Percentiles rank a stretch among this genome's conserved stretches.
Conservation (phyloP, 2,797 vertebrate genomes). For the Myotis myotis region DNA sequence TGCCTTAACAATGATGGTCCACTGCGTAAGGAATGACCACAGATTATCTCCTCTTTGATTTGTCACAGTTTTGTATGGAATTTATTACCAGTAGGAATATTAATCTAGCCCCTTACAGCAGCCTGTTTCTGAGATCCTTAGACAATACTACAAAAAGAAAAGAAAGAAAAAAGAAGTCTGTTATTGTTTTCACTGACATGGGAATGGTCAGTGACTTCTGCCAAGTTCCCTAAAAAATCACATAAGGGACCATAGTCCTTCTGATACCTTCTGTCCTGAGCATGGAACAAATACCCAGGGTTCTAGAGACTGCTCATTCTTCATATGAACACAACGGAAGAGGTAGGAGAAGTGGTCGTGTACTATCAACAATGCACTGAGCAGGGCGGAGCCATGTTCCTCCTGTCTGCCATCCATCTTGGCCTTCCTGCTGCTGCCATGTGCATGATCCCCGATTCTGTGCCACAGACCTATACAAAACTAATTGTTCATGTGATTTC, state of each 20-base stretch:
- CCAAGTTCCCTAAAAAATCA: conserved; percentile 28
- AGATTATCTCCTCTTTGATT: conserved; percentile 65
- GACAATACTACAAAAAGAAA: background rate
- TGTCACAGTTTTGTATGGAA: conserved; percentile 62
- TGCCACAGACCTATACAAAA: conserved; percentile 74
- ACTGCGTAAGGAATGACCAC: conserved; percentile 50
- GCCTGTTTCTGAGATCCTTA: conserved; percentile 10
- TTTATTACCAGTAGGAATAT: conserved; percentile 69
- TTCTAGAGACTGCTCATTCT: background rate
- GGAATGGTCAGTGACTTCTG: background rate
- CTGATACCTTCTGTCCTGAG: background rate
- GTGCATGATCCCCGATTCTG: conserved; percentile 41
- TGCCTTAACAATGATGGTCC: conserved; percentile 73
- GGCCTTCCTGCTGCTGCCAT: conserved; percentile 23
- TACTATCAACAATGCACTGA: background rate
- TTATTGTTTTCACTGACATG: conserved; percentile 10
- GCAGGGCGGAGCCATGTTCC: background rate
- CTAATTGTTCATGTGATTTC: conserved; percentile 79
- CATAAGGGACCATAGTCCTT: background rate
- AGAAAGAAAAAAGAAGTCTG: background rate
- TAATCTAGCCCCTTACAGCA: conserved; percentile 25
- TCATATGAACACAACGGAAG: background rate
- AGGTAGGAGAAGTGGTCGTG: background rate
- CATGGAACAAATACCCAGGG: background rate
- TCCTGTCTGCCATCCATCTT: background rate